These are phyloP conservation scores for Electrophaes corylata DNA, from an alignment of 2,888 invertebrate species.

Conservation along the genomic window DNA sequence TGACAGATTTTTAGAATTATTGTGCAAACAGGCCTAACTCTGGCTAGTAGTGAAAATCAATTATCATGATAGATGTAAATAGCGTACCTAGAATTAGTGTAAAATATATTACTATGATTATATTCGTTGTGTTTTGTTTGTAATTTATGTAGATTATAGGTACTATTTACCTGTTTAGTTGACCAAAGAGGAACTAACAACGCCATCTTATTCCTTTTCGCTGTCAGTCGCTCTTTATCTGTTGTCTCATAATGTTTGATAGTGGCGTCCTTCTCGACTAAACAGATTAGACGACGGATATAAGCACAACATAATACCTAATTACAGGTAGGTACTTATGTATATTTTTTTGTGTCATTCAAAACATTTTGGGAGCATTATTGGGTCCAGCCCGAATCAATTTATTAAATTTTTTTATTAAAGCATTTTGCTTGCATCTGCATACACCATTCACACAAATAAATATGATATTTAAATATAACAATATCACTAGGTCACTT, in stretches of 20 bases:
- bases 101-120: slow-evolving; percentile 13
- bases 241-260: neutral
- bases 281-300: neutral
- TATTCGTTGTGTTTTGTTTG: slow-evolving; percentile 18
- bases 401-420: neutral
- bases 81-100: neutral
- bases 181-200: neutral
- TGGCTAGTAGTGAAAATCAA: no score
- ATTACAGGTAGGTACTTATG: no score
- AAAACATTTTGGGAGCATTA: slow-evolving; percentile 35
- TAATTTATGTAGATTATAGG: neutral
- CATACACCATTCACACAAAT: neutral
- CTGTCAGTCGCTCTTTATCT: neutral
- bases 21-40: no score
- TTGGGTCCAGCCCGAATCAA: slow-evolving; percentile 46
- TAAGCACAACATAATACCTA: no score
- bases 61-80: neutral
- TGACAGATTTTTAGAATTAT: no score
- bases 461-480: neutral
- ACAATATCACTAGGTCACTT: neutral
- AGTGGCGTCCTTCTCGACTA: neutral
- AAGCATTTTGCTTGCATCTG: neutral
- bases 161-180: neutral
- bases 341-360: no score
- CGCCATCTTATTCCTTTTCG: neutral